Evolutionary conservation across 2,113 vertebrate genomes (phyloP), one percentile per base, ranked within the genome.

Genomic region (Neodontobutis hainanensis): DNA sequence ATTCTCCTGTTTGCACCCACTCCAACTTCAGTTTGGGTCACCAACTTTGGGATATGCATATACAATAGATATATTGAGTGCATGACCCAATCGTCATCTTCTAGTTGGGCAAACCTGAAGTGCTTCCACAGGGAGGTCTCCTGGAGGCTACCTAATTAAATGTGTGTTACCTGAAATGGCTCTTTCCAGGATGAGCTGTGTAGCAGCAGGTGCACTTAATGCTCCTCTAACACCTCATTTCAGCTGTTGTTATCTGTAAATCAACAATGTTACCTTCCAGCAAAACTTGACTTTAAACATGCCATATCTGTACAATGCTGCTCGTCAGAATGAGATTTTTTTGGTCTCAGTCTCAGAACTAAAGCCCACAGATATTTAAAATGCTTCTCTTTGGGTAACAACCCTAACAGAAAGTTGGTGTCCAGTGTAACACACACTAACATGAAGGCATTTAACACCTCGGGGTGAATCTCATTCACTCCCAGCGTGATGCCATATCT

Each of bases 221-320:
- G 51, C 61, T 77, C 60, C 36, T 38, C 44, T 19, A 16, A 65
- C 60, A 19, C 57, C 64, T 70, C 51, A 60, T 75, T 80, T 75
- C 57, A 73, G 38, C 64, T 70, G 46, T 74, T 68, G 82, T 60
- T 75, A 72, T 67, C 68, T 32, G 53, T 70, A 78, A 84, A 81
- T 79, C 67, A 46, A 65, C 55, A 73, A 73, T 60, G 75, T 76
- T 65, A 66, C 68, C 70, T 52, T 75, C 60, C 62, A 61, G 65
- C 70, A 58, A 16, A 38, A 36, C 69, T 73, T 48, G 45, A 70
- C 70, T 70, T 83, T 79, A 50, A 75, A 44, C 36, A 34, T 72
- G 67, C 49, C 68, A 72, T 84, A 84, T 87, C 47, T 68, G 49
- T 27, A 45, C 74, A 43, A 51, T 53, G 6, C 55, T 16, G 53